Base-by-base conservation (phyloP, 2,888 invertebrate genomes). In the Hirtodrosophila alboralis region DNA sequence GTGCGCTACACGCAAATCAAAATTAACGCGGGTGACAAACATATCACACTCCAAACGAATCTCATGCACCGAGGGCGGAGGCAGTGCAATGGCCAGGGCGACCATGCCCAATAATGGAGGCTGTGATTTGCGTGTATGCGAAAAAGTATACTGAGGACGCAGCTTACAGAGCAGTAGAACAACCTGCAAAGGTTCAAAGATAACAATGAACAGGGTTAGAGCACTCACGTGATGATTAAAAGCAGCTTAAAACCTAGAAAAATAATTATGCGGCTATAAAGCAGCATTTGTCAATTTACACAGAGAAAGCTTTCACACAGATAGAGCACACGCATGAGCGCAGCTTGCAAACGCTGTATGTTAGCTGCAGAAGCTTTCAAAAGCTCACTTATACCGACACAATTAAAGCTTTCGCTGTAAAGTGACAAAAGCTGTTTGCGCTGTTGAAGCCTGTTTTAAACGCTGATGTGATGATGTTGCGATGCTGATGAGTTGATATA, bases 31-130 rank as follows among this genome's bases (percentile, higher is more conserved):
- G 61, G 97, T 98, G 84, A 98, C 98, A 91, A 98, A 98, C 96
- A 97, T 97, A 90, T 97, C 97, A 49, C 96, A 94, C 91, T 98
- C 98, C 81, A 98, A 92, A 79, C 98, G 94, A 84, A 98, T 97
- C 92, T 98, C 98, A 90, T 98, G 98, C 71, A 98, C 97, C 70
- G 97, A 98, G 8, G 98, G 98, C 8, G 98, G 98, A 37, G 98
- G 98, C 74, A 98, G 92, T 7, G 98, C 98, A 78, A 98, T 98
- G 74, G 98, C 98, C 83, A 98, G 90, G 3, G 96, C 98, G 56
- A 98, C 97, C 95, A 98, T 96, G 16, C 98, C 98, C 79, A 98
- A 91, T 23, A 97, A 92, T 5, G 96, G 95, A 9, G 97, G 96
- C 45, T 96, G 95, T 0, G 95, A 93, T 91, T 97, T 97, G 86